These are phyloP conservation scores for Drepana falcataria DNA, from an alignment of 2,888 invertebrate species.

Conservation along the genomic window DNA sequence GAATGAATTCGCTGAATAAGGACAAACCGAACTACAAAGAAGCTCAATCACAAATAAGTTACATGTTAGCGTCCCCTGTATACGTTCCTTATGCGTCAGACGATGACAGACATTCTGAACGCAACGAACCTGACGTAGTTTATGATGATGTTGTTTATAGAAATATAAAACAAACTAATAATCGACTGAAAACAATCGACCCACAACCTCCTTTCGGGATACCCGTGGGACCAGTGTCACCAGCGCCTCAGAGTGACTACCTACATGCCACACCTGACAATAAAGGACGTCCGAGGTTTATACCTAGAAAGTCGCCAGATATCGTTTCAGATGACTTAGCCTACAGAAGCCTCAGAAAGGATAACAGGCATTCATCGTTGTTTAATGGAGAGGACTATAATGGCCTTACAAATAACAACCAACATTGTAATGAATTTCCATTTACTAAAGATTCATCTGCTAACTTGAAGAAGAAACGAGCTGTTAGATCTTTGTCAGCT, in stretches of 20 bases:
- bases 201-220: slow-evolving; percentile 95
- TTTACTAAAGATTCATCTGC: slow-evolving; percentile 54
- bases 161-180: slow-evolving; percentile 87
- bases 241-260: slow-evolving; percentile 90
- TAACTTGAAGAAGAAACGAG: slow-evolving; percentile 85
- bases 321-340: slow-evolving; percentile 92
- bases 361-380: slow-evolving; percentile 79
- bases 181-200: slow-evolving; percentile 83
- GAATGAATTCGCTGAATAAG: slow-evolving; percentile 80
- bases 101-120: slow-evolving; percentile 74
- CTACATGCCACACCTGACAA: slow-evolving; percentile 85
- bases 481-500: slow-evolving; percentile 89
- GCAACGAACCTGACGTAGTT: slow-evolving; percentile 89
- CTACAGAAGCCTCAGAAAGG: slow-evolving; percentile 90
- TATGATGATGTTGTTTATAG: slow-evolving; percentile 91
- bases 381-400: slow-evolving; percentile 69
- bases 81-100: slow-evolving; percentile 74
- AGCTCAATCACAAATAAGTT: slow-evolving; percentile 78
- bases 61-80: slow-evolving; percentile 84
- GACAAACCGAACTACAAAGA: slow-evolving; percentile 64
- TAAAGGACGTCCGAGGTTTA: slow-evolving; percentile 79
- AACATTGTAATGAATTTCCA: slow-evolving; percentile 51
- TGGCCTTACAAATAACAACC: slow-evolving; percentile 69
- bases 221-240: slow-evolving; percentile 89
- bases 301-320: slow-evolving; percentile 86